Evolutionary conservation across 2,888 invertebrate species (phyloP).

Genomic region (Pristionchus entomophagus): DNA sequence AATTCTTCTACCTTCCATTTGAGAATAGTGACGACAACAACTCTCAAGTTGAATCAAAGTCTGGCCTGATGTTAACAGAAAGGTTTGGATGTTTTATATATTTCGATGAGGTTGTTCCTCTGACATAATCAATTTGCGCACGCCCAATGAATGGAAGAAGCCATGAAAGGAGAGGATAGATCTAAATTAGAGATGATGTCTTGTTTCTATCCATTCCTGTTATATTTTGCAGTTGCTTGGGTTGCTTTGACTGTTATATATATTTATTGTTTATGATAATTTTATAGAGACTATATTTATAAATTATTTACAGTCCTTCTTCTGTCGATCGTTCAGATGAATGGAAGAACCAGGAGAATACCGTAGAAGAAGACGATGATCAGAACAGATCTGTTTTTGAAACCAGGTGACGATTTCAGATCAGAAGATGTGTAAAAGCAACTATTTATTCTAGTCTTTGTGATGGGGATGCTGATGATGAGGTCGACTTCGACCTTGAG

Average conservation of each 20-base stretch:
- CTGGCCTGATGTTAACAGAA: not conserved
- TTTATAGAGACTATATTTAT: no score
- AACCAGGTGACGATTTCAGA: not conserved
- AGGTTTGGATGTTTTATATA: not conserved
- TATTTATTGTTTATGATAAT: no score
- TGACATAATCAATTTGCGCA: no score
- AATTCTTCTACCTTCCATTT: not conserved
- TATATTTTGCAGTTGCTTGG: no score
- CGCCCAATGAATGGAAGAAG: no score
- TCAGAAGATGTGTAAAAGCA: not conserved
- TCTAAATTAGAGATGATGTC: no score
- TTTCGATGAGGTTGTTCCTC: no score
- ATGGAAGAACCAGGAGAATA: not conserved
- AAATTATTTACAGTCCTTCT: not conserved
- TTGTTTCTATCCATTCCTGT: no score
- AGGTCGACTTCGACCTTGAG: not conserved
- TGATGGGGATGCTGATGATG: not conserved
- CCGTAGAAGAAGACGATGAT: not conserved
- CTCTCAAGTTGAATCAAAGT: not conserved
- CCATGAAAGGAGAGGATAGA: no score
- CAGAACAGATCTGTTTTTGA: not conserved
- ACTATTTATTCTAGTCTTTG: not conserved
- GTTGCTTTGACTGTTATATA: no score
- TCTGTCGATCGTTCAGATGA: not conserved
- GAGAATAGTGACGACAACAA: not conserved